Evolutionary conservation across 2,888 invertebrate species (phyloP).

Genomic region (Rhagonycha fulva): DNA sequence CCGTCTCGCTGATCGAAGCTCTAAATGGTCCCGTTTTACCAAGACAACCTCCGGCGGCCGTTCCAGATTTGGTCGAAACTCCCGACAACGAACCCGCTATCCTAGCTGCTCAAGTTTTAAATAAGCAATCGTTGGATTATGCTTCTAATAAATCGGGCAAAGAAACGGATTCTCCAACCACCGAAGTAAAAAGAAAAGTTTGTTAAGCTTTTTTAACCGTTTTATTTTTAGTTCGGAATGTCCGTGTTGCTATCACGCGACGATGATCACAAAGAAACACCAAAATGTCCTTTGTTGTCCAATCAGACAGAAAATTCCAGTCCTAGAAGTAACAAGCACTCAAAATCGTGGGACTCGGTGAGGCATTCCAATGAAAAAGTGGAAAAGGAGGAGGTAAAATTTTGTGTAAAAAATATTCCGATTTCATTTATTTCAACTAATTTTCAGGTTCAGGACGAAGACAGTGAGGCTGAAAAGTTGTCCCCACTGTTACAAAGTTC

Average conservation of each 20-base stretch:
- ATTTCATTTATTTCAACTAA: not conserved
- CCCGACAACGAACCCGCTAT: slow-evolving; percentile 68
- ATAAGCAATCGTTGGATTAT: slow-evolving; percentile 59
- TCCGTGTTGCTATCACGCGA: slow-evolving; percentile 71
- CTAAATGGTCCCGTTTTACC: slow-evolving; percentile 85
- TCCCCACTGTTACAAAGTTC: slow-evolving; percentile 69
- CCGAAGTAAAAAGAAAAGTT: slow-evolving; percentile 55
- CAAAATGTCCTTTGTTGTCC: slow-evolving; percentile 50
- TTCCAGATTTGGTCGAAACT: slow-evolving; percentile 58
- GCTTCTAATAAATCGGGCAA: slow-evolving; percentile 54
- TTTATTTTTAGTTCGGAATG: slow-evolving; percentile 65
- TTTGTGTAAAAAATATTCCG: slow-evolving; percentile 1
- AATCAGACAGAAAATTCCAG: slow-evolving; percentile 40
- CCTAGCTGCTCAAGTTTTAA: slow-evolving; percentile 72
- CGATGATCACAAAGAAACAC: slow-evolving; percentile 57
- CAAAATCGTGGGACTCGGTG: slow-evolving; percentile 56
- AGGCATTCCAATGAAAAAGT: slow-evolving; percentile 66
- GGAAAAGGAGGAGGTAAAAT: slow-evolving; percentile 52
- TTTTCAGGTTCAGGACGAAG: slow-evolving; percentile 63
- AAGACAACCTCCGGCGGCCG: slow-evolving; percentile 54
- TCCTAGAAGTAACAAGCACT: slow-evolving; percentile 41
- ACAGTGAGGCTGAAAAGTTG: slow-evolving; percentile 82
- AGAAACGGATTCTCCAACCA: slow-evolving; percentile 54
- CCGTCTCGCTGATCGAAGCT: slow-evolving; percentile 93
- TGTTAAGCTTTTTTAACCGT: not conserved